Percentiles rank a stretch among this genome's conserved stretches.
Evolutionary conservation across 2,888 invertebrate species (phyloP).

Genomic region (Ommatoiulus sabulosus): DNA sequence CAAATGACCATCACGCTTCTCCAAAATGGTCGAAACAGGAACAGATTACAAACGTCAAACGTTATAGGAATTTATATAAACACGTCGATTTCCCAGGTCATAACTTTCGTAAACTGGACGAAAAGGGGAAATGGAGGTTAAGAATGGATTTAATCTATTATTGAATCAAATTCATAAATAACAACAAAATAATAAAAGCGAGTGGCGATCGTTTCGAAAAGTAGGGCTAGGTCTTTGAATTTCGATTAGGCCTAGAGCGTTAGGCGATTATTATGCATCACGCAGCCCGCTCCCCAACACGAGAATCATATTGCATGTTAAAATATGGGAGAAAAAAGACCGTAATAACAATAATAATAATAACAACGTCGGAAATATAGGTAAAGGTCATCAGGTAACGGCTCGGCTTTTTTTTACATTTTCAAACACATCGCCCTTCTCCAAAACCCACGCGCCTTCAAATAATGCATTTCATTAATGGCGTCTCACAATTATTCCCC

Average conservation of each 20-base stretch:
- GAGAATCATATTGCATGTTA: not conserved
- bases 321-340: not conserved
- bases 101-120: not conserved
- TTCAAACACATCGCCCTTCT: slow-evolving; percentile 39
- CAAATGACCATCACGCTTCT: not conserved
- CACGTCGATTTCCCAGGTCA: not conserved
- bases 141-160: not conserved
- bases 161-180: not conserved
- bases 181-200: not conserved
- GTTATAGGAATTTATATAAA: not conserved
- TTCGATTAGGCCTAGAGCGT: not conserved
- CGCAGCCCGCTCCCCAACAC: not conserved
- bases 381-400: slow-evolving; percentile 42
- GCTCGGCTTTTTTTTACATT: not conserved
- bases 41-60: not conserved
- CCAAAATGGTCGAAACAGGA: no score
- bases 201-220: not conserved
- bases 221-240: slow-evolving; percentile 25
- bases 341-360: slow-evolving; percentile 34
- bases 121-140: not conserved
- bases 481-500: slow-evolving; percentile 5
- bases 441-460: slow-evolving; percentile 9
- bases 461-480: slow-evolving; percentile 6
- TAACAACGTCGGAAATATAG: not conserved
- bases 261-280: not conserved